Evolutionary conservation across 2,113 vertebrate genomes (phyloP).

Genomic region (Arenaria interpres): DNA sequence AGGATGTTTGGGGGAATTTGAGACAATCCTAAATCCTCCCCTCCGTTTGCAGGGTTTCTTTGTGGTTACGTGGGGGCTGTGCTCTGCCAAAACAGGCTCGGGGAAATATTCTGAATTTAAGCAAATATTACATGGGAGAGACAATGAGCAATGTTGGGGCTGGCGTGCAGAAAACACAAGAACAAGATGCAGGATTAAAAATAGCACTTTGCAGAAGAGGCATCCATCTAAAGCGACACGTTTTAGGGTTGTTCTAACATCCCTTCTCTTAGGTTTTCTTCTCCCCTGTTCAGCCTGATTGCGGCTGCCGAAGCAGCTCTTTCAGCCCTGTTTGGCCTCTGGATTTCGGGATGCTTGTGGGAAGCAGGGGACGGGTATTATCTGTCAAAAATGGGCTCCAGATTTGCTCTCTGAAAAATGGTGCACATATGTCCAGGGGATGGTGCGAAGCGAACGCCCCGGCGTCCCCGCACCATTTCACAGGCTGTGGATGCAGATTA

Average conservation of each 20-base stretch:
- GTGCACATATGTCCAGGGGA: fast-evolving
- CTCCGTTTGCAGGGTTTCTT: fast-evolving
- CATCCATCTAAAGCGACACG: not conserved
- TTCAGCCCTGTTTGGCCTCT: not conserved
- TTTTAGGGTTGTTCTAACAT: not conserved
- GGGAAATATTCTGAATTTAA: not conserved
- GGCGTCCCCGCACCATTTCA: not conserved
- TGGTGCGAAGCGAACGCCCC: fast-evolving
- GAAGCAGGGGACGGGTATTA: not conserved
- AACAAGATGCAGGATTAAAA: not conserved
- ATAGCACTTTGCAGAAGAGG: not conserved
- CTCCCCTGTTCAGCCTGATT: not conserved
- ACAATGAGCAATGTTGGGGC: fast-evolving
- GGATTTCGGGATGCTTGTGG: not conserved
- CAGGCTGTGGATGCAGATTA: not conserved
- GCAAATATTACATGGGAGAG: not conserved
- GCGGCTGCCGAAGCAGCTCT: not conserved
- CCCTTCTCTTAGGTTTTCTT: not conserved
- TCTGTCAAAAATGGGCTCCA: not conserved
- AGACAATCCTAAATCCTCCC: not conserved
- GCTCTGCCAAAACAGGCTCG: fast-evolving
- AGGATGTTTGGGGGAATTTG: not conserved
- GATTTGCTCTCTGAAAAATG: not conserved
- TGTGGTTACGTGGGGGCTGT: fast-evolving
- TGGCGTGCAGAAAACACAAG: not conserved